Base-by-base conservation (phyloP, 1,140 invertebrate species). In the Temnothorax longispinosus region DNA sequence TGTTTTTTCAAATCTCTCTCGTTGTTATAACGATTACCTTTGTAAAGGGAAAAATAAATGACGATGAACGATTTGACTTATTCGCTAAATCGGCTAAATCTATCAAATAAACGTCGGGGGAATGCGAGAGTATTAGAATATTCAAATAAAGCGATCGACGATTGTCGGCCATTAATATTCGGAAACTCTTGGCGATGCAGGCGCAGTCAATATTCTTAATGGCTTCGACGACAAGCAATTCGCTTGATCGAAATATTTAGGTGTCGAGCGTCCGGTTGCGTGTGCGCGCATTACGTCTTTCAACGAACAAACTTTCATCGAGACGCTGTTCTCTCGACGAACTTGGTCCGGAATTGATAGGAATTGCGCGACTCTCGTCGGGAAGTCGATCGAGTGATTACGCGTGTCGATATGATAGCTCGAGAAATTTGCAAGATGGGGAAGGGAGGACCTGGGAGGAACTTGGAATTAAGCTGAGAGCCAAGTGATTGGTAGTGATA, bases 261-360 rank as follows among this genome's bases (percentile, higher is more conserved):
- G 3, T 35, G 32, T 18, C 32, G 69, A 50, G 18, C 54, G 44
- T 58, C 52, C 54, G 41, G 18, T 47, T 74, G 54, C 44, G 27
- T 27, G 41, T 15, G 65, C 41, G 10, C 3, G 35, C 38, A 62
- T 56, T 58, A 72, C 27, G 41, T 50, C 32, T 74, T 50, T 60
- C 54, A 41, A 60, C 32, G 54, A 50, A 8, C 13, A 54, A 27
- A 74, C 64, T 89, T 89, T 71, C 50, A 88, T 77, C 78, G 54
- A 86, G 60, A 77, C 74, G 80, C 78, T 82, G 86, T 89, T 91
- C 89, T 92, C 85, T 65, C 58, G 50, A 81, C 74, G 8, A 74
- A 60, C 52, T 58, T 58, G 18, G 52, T 38, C 3, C 13, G 7
- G 32, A 41, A 32, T 82, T 67, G 54, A 50, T 21, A 62, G 56